Percentiles rank a stretch among this genome's conserved stretches.
Evolutionary conservation across 2,888 invertebrate species (phyloP).

Genomic region (Hoplodrina ambigua): DNA sequence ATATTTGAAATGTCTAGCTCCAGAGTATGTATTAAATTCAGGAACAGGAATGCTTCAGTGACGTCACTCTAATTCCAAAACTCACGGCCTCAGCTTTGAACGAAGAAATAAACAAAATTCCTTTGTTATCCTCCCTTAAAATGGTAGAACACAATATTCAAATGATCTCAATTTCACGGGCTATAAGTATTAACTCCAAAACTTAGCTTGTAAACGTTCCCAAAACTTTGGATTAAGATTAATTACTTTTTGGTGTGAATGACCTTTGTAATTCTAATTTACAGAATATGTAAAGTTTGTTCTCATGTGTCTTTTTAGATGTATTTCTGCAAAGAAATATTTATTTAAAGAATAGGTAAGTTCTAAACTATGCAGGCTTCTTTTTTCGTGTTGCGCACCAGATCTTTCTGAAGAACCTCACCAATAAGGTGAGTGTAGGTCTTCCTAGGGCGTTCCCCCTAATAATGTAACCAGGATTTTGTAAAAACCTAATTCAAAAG

Average conservation of each 20-base stretch:
- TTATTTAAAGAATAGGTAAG: too few relatives aligned
- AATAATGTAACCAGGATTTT: too few relatives aligned
- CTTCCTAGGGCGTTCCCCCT: too few relatives aligned
- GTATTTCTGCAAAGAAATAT: background rate
- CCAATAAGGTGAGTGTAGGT: too few relatives aligned
- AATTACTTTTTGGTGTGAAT: constrained; percentile 51
- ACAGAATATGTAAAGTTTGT: constrained; percentile 2
- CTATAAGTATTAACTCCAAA: constrained; percentile 31
- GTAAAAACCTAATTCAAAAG: too few relatives aligned
- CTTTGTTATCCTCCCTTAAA: background rate
- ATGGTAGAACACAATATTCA: constrained; percentile 8
- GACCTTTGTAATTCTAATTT: constrained; percentile 27
- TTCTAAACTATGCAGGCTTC: too few relatives aligned
- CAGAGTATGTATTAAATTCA: too few relatives aligned
- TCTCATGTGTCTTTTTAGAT: background rate
- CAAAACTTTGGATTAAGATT: constrained; percentile 51
- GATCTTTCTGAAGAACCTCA: too few relatives aligned
- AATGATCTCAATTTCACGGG: constrained; percentile 40
- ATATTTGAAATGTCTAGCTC: background rate
- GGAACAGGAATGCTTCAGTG: background rate
- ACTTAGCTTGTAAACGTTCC: constrained; percentile 44
- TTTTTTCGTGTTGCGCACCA: too few relatives aligned
- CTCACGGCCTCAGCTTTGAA: background rate
- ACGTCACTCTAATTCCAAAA: background rate
- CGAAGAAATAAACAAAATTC: background rate